phyloP scores from a whole-genome alignment of 2,113 vertebrate species.

The Gulo gulo region DNA sequence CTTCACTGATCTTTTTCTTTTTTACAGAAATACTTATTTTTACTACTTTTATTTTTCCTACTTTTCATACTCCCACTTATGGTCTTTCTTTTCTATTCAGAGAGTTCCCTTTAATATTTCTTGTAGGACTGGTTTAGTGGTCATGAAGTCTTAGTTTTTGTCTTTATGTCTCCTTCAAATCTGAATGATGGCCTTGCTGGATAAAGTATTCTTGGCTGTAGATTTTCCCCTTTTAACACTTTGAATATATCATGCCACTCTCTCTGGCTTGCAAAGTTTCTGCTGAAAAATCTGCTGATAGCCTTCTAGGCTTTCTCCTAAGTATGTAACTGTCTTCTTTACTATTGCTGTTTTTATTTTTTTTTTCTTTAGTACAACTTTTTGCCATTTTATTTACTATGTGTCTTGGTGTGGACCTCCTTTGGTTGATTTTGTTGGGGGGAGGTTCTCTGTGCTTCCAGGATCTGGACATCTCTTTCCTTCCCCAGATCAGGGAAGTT shows the following conservation, averaged over 20 bases:
- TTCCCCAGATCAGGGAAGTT: neutral
- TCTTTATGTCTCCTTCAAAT: neutral
- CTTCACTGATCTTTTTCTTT: neutral
- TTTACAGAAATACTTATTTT: neutral
- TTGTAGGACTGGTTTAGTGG: neutral
- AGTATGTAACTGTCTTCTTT: neutral
- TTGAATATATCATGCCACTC: neutral
- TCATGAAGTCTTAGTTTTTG: neutral
- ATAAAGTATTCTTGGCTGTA: neutral
- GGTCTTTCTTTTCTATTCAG: neutral
- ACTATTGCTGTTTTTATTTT: neutral
- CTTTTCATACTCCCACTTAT: neutral
- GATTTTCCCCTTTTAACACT: neutral
- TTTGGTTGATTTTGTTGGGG: neutral
- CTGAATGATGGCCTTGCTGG: neutral
- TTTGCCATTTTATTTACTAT: neutral
- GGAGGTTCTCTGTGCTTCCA: neutral
- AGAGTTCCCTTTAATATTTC: neutral
- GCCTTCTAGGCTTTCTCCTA: neutral
- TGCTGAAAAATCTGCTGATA: neutral
- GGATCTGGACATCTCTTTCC: neutral
- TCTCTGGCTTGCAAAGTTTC: neutral
- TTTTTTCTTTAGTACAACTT: neutral
- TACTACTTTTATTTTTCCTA: neutral
- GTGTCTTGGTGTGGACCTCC: neutral